phyloP scores from a whole-genome alignment of 2,888 invertebrate genomes.

The Seira ritae region DNA sequence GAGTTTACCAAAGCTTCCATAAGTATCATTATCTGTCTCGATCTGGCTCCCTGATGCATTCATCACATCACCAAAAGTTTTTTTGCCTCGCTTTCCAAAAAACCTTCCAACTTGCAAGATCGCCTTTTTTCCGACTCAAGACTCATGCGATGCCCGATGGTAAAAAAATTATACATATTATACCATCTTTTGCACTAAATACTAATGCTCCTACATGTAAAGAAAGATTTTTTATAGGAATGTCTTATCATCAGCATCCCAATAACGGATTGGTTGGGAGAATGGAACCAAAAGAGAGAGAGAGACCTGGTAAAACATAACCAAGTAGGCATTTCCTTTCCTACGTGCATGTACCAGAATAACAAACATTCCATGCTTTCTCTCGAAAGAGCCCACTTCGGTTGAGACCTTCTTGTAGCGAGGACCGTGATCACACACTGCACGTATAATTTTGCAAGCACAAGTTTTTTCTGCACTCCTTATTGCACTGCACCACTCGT shows the following conservation, averaged over 20 bases:
- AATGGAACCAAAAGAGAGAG: not conserved
- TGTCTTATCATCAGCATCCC: conserved; percentile 11
- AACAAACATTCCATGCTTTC: conserved; percentile 44
- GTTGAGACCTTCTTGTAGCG: conserved; percentile 37
- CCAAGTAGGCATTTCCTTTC: not conserved
- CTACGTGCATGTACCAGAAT: not conserved
- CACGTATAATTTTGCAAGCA: conserved; percentile 40
- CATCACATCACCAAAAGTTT: not conserved
- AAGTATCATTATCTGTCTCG: no score
- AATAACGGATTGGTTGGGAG: not conserved
- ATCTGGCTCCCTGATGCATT: no score
- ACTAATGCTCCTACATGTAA: not conserved
- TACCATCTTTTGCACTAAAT: not conserved
- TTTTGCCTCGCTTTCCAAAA: conserved; percentile 1
- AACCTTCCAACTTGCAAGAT: not conserved
- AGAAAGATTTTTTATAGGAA: not conserved
- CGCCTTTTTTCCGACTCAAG: not conserved
- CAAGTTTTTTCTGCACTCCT: conserved; percentile 3
- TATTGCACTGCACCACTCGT: conserved; percentile 47
- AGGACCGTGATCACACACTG: conserved; percentile 37
- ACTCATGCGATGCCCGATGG: no score
- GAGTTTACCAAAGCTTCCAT: no score
- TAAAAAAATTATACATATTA: not conserved
- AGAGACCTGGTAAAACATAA: not conserved
- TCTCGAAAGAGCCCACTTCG: conserved; percentile 33